Conservation (phyloP, 1,140 invertebrate genomes). For the Teleopsis dalmanni region DNA sequence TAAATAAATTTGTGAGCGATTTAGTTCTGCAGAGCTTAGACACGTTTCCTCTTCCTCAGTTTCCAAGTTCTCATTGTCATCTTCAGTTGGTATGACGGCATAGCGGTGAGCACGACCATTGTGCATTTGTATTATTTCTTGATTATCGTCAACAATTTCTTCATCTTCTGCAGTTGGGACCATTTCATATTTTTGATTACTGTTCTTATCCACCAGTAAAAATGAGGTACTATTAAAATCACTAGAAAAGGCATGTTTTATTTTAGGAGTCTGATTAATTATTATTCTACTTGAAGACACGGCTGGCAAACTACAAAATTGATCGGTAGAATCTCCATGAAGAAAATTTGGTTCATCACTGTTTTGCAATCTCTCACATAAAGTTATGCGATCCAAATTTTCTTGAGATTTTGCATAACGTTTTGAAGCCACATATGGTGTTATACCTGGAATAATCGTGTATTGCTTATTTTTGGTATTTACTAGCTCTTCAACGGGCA, state of each 20-base stretch:
- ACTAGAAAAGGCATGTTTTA: conserved; percentile 47
- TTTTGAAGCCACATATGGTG: conserved; percentile 8
- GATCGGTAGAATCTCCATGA: conserved; percentile 21
- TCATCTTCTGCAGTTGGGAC: conserved; percentile 52
- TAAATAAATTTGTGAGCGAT: conserved; percentile 20
- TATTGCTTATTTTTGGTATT: conserved; percentile 16
- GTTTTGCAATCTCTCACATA: conserved; percentile 19
- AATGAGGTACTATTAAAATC: conserved; percentile 52
- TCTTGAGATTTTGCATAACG: conserved; percentile 36
- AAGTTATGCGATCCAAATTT: conserved; percentile 30
- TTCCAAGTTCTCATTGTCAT: conserved; percentile 32
- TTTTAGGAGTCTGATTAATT: conserved; percentile 18
- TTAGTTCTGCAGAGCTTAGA: conserved; percentile 32
- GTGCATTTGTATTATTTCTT: conserved; percentile 54
- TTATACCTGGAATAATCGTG: conserved; percentile 21
- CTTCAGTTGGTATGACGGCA: conserved; percentile 51
- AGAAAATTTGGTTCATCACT: conserved; percentile 29
- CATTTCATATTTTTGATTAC: conserved; percentile 52
- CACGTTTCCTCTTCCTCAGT: conserved; percentile 27
- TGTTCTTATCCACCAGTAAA: conserved; percentile 51
- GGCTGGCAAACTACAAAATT: conserved; percentile 36
- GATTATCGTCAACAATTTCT: conserved; percentile 47
- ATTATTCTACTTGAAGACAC: conserved; percentile 14
- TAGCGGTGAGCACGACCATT: conserved; percentile 54
- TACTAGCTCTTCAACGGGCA: conserved; percentile 44